Evolutionary conservation across 2,888 invertebrate genomes (phyloP).

Genomic region (Epiblema foenella): DNA sequence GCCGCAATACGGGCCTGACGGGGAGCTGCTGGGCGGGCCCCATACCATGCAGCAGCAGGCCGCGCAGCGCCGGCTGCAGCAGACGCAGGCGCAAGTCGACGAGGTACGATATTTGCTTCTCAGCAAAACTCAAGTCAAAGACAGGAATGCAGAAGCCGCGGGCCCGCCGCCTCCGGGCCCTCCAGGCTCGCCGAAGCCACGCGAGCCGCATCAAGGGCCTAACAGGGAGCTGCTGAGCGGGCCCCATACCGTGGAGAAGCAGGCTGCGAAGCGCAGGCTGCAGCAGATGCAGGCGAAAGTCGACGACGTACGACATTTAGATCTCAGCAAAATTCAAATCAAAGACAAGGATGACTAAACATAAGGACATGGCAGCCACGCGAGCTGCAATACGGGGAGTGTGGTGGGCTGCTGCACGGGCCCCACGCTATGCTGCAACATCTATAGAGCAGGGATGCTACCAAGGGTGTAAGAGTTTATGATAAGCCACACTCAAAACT

Average conservation of each 20-base stretch:
- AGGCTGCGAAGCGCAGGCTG: not conserved
- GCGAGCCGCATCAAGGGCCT: constrained; percentile 85
- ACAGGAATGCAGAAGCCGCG: constrained; percentile 34
- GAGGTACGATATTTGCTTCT: constrained; percentile 78
- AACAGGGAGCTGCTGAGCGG: constrained; percentile 87
- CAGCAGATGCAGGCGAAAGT: not conserved
- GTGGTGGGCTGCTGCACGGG: too few species aligned
- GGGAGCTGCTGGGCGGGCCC: constrained; percentile 92
- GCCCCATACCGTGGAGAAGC: not conserved
- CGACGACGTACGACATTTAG: not conserved
- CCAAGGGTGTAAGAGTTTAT: too few species aligned
- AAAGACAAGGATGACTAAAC: too few species aligned
- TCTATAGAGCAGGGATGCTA: too few species aligned
- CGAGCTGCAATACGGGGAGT: too few species aligned
- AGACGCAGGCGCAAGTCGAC: constrained; percentile 94
- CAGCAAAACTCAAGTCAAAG: not conserved
- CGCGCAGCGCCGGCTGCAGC: constrained; percentile 91
- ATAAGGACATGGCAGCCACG: too few species aligned
- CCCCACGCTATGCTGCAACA: too few species aligned
- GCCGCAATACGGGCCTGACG: constrained; percentile 82
- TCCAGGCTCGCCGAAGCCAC: constrained; percentile 83
- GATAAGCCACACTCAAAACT: too few species aligned
- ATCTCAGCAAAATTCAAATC: too few species aligned
- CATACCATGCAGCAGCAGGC: constrained; percentile 93
- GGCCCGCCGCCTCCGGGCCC: constrained; percentile 69